phyloP scores from a whole-genome alignment of 2,113 vertebrate species.

The Brevimyrus niger region DNA sequence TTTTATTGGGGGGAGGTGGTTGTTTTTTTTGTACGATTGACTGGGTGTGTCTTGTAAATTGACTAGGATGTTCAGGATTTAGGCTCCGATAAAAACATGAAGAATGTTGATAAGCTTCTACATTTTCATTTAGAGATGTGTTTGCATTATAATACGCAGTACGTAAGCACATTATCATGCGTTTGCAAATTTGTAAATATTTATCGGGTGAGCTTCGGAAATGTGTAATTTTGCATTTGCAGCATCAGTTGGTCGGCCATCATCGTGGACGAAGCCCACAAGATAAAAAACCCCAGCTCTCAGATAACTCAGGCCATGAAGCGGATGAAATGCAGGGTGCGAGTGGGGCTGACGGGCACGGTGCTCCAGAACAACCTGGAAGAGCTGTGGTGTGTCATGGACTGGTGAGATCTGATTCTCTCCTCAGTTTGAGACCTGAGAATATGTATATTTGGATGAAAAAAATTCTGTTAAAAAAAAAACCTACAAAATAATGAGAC shows the following conservation, averaged over 20 bases:
- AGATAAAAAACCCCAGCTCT: constrained; percentile 89
- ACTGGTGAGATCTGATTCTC: constrained; percentile 71
- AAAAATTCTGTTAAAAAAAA: neutral
- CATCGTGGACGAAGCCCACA: constrained; percentile 89
- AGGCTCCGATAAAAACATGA: neutral
- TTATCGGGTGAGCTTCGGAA: neutral
- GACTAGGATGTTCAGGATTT: neutral
- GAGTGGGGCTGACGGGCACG: constrained; percentile 90
- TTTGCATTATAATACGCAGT: neutral
- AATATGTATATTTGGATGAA: neutral
- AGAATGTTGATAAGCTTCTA: neutral
- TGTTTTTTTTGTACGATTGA: neutral
- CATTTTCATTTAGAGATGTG: neutral
- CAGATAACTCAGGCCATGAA: constrained; percentile 89
- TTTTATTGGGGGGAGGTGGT: neutral
- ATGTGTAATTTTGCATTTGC: neutral
- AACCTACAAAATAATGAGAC: neutral
- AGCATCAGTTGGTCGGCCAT: constrained; percentile 87
- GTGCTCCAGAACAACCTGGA: constrained; percentile 94
- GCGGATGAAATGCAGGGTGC: constrained; percentile 70
- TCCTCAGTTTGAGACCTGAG: neutral
- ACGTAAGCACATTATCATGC: neutral
- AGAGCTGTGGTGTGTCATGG: constrained; percentile 96
- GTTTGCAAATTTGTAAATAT: neutral
- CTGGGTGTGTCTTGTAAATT: neutral